Conservation (phyloP, 2,113 vertebrate genomes). For the Pithys albifrons region DNA sequence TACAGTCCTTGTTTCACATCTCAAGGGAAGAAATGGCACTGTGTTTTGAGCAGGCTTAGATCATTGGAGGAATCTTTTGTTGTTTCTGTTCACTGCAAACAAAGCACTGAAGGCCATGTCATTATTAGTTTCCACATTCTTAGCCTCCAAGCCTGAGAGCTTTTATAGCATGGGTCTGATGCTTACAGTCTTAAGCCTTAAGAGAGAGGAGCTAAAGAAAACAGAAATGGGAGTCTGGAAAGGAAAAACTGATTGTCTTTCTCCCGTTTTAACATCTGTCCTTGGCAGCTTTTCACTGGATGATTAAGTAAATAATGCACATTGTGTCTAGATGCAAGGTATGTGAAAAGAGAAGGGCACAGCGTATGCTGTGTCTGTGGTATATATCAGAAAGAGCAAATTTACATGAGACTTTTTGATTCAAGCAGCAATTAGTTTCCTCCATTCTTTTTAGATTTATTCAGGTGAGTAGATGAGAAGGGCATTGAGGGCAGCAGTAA, state of each 20-base stretch:
- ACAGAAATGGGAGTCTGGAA: slow-evolving; percentile 15
- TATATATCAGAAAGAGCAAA: slow-evolving; percentile 6
- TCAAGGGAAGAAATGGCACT: slow-evolving; percentile 9
- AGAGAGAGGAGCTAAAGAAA: slow-evolving; percentile 44
- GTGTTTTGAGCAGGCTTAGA: slow-evolving; percentile 44
- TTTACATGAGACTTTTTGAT: slow-evolving; percentile 36
- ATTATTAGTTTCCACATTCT: slow-evolving; percentile 56
- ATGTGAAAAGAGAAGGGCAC: neutral
- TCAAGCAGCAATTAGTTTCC: slow-evolving; percentile 43
- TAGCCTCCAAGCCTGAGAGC: slow-evolving; percentile 46
- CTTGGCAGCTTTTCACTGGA: slow-evolving; percentile 7
- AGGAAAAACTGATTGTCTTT: slow-evolving; percentile 6
- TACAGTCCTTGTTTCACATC: neutral
- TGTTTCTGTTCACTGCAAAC: slow-evolving; percentile 42
- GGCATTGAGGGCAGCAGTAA: neutral
- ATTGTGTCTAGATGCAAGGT: neutral
- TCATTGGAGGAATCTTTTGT: slow-evolving; percentile 53
- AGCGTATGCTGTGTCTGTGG: neutral
- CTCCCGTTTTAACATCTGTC: slow-evolving; percentile 20
- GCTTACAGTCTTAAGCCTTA: slow-evolving; percentile 8
- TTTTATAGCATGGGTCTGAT: slow-evolving; percentile 18
- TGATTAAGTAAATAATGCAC: slow-evolving; percentile 34
- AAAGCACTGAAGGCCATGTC: slow-evolving; percentile 63
- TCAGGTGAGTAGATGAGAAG: slow-evolving; percentile 45
- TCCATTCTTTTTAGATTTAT: slow-evolving; percentile 33